Evolutionary conservation across 2,888 invertebrate genomes (phyloP).

Genomic region (Oscheius sp.): DNA sequence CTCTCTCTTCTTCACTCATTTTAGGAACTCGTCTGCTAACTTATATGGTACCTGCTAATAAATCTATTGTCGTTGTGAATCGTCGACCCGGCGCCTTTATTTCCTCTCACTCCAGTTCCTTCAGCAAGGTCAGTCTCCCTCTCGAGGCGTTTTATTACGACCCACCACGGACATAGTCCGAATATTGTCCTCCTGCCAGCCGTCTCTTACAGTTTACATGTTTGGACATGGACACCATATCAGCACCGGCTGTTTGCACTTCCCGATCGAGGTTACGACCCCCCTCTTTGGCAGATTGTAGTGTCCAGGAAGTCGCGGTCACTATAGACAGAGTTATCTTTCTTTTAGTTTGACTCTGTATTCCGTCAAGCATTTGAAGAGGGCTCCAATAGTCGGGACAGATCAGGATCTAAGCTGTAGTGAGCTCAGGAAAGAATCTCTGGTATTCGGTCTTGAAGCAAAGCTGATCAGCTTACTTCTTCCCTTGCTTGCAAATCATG

Average conservation of each 20-base stretch:
- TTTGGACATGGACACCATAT: slow-evolving; percentile 4
- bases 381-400: too few relatives aligned
- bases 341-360: background rate
- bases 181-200: slow-evolving; percentile 36
- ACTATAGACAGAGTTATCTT: background rate
- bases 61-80: slow-evolving; percentile 2
- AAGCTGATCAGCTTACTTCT: too few relatives aligned
- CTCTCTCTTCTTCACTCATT: background rate
- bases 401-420: too few relatives aligned
- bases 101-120: background rate
- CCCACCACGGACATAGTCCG: slow-evolving; percentile 16
- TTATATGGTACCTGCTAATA: background rate
- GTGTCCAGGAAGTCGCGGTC: background rate
- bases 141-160: slow-evolving; percentile 30
- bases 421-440: too few relatives aligned
- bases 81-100: slow-evolving; percentile 9
- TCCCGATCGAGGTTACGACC: slow-evolving; percentile 8
- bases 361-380: background rate
- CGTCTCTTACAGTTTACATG: slow-evolving; percentile 3
- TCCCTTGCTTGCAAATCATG: too few relatives aligned
- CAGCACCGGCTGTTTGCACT: slow-evolving; percentile 20
- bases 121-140: slow-evolving; percentile 1
- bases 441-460: too few relatives aligned
- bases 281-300: background rate
- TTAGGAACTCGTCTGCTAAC: background rate